Evolutionary conservation across 2,797 vertebrate genomes (phyloP), one percentile per base, ranked within the genome.

Genomic region (Glyptemys insculpta): DNA sequence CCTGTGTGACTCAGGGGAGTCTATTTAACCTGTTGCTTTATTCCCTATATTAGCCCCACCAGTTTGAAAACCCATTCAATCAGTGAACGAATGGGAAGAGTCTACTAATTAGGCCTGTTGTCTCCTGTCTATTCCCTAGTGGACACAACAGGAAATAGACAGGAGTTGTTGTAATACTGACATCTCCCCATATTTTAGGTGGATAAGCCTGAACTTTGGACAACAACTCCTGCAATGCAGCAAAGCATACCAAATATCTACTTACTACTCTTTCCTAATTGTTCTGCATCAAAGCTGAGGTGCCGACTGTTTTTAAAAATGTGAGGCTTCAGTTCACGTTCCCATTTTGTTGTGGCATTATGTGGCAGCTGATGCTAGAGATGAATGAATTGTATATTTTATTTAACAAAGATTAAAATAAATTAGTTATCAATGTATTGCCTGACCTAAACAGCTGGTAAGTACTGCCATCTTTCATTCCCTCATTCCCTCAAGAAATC

Each of bases 401-500:
- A 90, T 97, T 96, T 95, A 96, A 93, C 57, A 92, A 87, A 94
- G 62, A 91, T 80, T 87, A 79, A 89, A 96, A 94, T 92, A 83
- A 95, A 92, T 92, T 79, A 90, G 81, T 93, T 95, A 96, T 78
- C 81, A 79, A 78, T 72, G 54, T 52, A 62, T 54, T 91, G 37
- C 49, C 83, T 91, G 57, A 81, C 50, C 85, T 65, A 92, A 92
- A 90, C 83, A 83, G 57, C 41, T 47, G 0, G 83, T 74, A 81
- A 87, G 81, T 91, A 79, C 53, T 86, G 41, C 81, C 82, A 89
- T 91, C 93, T 96, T 96, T 92, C 88, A 94, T 95, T 96, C 94
- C 83, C 82, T 92, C 88, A 94, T 95, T 96, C 94, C 83, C 82
- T 93, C 37, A 72, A 92, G 96, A 97, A 96, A 95, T 94, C 89